These are phyloP conservation scores for Drosophila pandora DNA, from an alignment of 1,140 invertebrate genomes.

Conservation along the genomic window DNA sequence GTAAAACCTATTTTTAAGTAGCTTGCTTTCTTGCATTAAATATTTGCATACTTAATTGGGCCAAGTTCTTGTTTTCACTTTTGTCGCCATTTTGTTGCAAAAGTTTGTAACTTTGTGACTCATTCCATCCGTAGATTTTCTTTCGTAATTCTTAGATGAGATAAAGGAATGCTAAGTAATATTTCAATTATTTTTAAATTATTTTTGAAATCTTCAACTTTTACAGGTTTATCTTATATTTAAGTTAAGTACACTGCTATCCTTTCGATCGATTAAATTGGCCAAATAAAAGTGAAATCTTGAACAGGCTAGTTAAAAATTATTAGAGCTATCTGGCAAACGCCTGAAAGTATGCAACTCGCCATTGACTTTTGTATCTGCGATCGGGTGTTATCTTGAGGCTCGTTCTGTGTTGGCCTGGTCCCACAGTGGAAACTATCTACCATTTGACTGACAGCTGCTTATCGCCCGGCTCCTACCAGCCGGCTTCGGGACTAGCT, in stretches of 20 bases:
- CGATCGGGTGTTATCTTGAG: slow-evolving; percentile 4
- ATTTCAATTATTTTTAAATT: background rate
- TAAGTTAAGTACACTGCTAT: too few relatives aligned
- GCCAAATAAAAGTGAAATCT: slow-evolving; percentile 2
- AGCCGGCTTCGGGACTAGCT: slow-evolving; percentile 11
- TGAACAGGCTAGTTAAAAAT: slow-evolving; percentile 5
- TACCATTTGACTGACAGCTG: slow-evolving; percentile 33
- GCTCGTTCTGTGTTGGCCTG: background rate
- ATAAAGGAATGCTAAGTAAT: slow-evolving; percentile 4
- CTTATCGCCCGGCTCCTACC: slow-evolving; percentile 21
- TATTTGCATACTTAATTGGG: slow-evolving; percentile 16
- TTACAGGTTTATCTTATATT: background rate
- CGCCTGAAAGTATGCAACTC: slow-evolving; percentile 36
- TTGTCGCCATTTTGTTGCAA: slow-evolving; percentile 16
- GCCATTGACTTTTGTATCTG: background rate
- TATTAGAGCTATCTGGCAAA: too few relatives aligned
- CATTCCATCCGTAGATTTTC: background rate
- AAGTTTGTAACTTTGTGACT: background rate
- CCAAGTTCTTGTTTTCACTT: slow-evolving; percentile 33
- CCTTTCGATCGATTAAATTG: background rate
- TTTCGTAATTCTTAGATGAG: background rate
- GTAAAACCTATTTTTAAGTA: slow-evolving; percentile 33
- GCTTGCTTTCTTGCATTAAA: slow-evolving; percentile 27
- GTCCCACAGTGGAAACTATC: slow-evolving; percentile 1
- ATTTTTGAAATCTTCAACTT: background rate